Base-by-base conservation (phyloP, 2,888 invertebrate genomes). In the Melinaea marsaeus region DNA sequence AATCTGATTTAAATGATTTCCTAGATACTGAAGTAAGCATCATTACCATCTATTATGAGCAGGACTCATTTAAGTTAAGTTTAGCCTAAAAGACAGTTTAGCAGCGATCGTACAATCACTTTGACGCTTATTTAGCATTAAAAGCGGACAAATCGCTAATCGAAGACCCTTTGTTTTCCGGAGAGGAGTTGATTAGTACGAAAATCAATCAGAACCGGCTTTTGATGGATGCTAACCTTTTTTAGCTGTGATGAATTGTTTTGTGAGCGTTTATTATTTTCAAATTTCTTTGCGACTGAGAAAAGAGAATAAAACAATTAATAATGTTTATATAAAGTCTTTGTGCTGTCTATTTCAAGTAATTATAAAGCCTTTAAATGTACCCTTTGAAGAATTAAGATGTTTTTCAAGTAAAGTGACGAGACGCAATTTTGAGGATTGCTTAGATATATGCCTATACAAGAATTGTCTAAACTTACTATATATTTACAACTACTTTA, bases 141-240 rank as follows among this genome's bases (percentile, higher is more conserved):
- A 61, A 58, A 64, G 61, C 61, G 60, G 48, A 57, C 62, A 60
- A 66, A 62, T 60, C 63, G 57, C 37, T 48, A 64, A 57, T 57
- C 58, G 7, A 56, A 57, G 54, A 54, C 55, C 22, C 65, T 66
- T 67, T 60, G 71, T 72, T 70, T 70, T 70, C 67, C 66, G 62
- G 72, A 73, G 75, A 78, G 79, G 74, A 68, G 76, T 74, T 76
- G 80, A 83, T 79, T 80, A 77, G 77, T 73, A 75, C 74, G 75
- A 76, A 82, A 78, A 78, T 77, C 75, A 74, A 74, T 69, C 74
- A 58, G 69, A 67, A 64, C 68, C 60, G 73, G 73, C 72, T 76
- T 78, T 74, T 79, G 78, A 81, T 78, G 76, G 79, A 79, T 77
- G 78, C 70, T 72, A 72, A 74, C 68, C 63, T 63, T 66, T 65